Evolutionary conservation across 2,797 vertebrate genomes (phyloP).

Genomic region (Notolabrus celidotus): DNA sequence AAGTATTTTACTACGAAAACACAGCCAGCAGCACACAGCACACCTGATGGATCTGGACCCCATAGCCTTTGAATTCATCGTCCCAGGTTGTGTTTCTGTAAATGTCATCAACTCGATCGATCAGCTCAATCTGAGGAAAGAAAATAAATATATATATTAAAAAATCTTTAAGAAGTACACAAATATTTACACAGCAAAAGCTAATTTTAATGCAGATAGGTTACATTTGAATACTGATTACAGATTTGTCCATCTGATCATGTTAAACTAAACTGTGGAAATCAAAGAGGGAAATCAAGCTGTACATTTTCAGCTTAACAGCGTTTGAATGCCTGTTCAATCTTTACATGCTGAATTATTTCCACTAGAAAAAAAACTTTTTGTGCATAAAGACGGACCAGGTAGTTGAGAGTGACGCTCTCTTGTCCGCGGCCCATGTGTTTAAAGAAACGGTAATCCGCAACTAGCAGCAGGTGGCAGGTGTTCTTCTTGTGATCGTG

Average conservation of each 20-base stretch:
- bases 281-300: too few relatives aligned
- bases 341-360: not conserved
- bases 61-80: constrained; percentile 90
- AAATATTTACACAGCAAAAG: not conserved
- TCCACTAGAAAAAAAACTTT: constrained; percentile 13
- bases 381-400: constrained; percentile 82
- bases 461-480: constrained; percentile 94
- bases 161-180: not conserved
- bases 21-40: constrained; percentile 4
- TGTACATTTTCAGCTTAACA: not conserved
- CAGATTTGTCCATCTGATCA: too few relatives aligned
- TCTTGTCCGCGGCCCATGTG: constrained; percentile 96
- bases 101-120: constrained; percentile 98
- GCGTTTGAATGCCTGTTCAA: not conserved
- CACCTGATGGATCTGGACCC: constrained; percentile 98
- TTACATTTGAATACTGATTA: not conserved
- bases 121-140: constrained; percentile 91
- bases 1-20: not conserved
- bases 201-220: too few relatives aligned
- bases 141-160: constrained; percentile 23
- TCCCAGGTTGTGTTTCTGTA: constrained; percentile 97
- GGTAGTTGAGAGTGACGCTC: constrained; percentile 97
- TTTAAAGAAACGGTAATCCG: constrained; percentile 95
- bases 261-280: too few relatives aligned
- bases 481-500: constrained; percentile 91